phyloP scores from a whole-genome alignment of 2,888 invertebrate species.

The Drosophila tripunctata region DNA sequence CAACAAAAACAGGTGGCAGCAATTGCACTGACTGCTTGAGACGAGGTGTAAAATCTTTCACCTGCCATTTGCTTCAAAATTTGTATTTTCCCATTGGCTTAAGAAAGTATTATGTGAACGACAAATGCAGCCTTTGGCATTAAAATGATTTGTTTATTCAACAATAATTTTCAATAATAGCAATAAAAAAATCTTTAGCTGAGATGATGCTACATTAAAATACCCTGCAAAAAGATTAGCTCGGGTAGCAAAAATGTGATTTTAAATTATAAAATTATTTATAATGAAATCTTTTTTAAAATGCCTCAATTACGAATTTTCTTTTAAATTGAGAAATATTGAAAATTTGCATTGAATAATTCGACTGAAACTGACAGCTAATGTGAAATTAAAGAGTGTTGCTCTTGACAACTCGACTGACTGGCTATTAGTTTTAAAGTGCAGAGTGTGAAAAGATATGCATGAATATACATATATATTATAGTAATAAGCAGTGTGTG shows the following conservation, averaged over 20 bases:
- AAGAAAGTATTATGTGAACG: slow-evolving; percentile 7
- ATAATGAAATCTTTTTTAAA: not conserved
- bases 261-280: too few relatives aligned
- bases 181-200: not conserved
- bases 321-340: not conserved
- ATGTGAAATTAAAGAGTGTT: not conserved
- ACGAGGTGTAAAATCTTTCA: slow-evolving; percentile 6
- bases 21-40: not conserved
- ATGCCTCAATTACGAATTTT: not conserved
- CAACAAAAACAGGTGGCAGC: not conserved
- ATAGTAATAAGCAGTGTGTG: slow-evolving; percentile 9
- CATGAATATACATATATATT: not conserved
- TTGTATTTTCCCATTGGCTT: slow-evolving; percentile 7
- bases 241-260: too few relatives aligned
- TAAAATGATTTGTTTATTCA: slow-evolving; percentile 14
- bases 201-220: not conserved
- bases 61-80: not conserved
- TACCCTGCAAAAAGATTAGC: not conserved
- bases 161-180: slow-evolving; percentile 3
- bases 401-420: not conserved
- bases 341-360: not conserved
- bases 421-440: slow-evolving; percentile 7
- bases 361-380: not conserved
- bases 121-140: slow-evolving; percentile 20
- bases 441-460: slow-evolving; percentile 13